phyloP scores from a whole-genome alignment of 2,888 invertebrate genomes.

The Epirrhoe tristata region DNA sequence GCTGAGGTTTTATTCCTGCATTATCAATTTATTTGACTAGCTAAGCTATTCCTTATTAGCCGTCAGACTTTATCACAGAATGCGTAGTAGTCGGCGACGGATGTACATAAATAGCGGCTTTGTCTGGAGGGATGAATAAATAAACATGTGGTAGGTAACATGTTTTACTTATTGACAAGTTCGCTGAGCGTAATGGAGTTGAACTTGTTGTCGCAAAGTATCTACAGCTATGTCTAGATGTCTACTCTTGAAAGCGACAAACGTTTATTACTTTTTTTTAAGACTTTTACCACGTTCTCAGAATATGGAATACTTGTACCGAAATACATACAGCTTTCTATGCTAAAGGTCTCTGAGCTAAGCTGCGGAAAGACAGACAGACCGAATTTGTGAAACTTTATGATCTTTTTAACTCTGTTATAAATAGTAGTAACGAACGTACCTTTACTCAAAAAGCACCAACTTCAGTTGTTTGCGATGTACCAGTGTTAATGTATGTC shows the following conservation, averaged over 20 bases:
- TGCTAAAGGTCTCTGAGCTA: too few species aligned
- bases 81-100: slow-evolving; percentile 21
- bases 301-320: too few species aligned
- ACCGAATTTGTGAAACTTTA: too few species aligned
- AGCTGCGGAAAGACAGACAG: too few species aligned
- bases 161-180: slow-evolving; percentile 18
- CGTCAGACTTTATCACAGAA: slow-evolving; percentile 7
- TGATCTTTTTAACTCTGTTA: too few species aligned
- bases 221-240: too few species aligned
- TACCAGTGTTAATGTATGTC: neutral
- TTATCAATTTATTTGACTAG: neutral
- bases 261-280: too few species aligned
- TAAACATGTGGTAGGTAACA: slow-evolving; percentile 27
- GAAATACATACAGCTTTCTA: too few species aligned
- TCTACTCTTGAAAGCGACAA: too few species aligned
- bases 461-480: neutral
- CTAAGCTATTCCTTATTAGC: too few species aligned
- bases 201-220: neutral
- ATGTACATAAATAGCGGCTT: slow-evolving; percentile 33
- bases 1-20: neutral
- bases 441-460: neutral
- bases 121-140: slow-evolving; percentile 30
- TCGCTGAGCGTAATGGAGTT: neutral
- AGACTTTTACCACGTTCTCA: too few species aligned
- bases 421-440: too few species aligned